Percentiles rank a stretch among this genome's conserved stretches.
Evolutionary conservation across 2,797 vertebrate genomes (phyloP).

Genomic region (Jordanella pulchra): DNA sequence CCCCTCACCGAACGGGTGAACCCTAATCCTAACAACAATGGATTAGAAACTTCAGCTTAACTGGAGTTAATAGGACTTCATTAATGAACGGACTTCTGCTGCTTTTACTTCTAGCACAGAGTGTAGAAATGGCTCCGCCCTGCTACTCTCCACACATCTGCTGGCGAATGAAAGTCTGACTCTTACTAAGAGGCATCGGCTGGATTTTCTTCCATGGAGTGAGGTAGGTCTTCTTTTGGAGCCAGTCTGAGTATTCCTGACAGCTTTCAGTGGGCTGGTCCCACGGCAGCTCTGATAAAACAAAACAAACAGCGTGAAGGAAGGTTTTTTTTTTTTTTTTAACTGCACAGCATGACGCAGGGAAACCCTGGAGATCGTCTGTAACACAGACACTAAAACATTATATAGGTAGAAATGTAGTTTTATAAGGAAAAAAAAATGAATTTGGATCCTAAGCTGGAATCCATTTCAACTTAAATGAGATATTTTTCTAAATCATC

Average conservation of each 20-base stretch:
- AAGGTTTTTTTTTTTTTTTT: not conserved
- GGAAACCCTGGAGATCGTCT: not conserved
- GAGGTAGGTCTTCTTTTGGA: constrained; percentile 91
- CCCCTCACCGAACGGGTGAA: too few species aligned
- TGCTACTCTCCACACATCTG: not conserved
- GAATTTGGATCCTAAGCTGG: too few species aligned
- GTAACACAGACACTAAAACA: not conserved
- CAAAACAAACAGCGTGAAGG: not conserved
- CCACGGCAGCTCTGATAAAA: constrained; percentile 90
- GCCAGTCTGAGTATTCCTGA: constrained; percentile 95
- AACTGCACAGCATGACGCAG: not conserved
- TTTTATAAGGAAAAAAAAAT: too few species aligned
- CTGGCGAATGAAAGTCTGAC: not conserved
- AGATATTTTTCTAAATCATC: too few species aligned
- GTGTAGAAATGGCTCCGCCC: not conserved
- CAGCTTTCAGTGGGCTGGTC: constrained; percentile 93
- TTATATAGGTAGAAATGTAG: too few species aligned
- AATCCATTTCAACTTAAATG: too few species aligned
- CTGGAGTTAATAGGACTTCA: too few species aligned
- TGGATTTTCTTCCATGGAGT: constrained; percentile 97
- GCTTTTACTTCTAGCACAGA: too few species aligned
- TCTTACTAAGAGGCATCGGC: constrained; percentile 86
- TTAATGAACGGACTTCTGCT: too few species aligned
- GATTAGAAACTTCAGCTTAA: too few species aligned
- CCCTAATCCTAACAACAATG: too few species aligned